A percentile compares a stretch with the other conserved stretches of the same genome.
These are phyloP conservation scores for Chrysolina americana DNA, from an alignment of 2,888 invertebrate species.

Conservation along the genomic window DNA sequence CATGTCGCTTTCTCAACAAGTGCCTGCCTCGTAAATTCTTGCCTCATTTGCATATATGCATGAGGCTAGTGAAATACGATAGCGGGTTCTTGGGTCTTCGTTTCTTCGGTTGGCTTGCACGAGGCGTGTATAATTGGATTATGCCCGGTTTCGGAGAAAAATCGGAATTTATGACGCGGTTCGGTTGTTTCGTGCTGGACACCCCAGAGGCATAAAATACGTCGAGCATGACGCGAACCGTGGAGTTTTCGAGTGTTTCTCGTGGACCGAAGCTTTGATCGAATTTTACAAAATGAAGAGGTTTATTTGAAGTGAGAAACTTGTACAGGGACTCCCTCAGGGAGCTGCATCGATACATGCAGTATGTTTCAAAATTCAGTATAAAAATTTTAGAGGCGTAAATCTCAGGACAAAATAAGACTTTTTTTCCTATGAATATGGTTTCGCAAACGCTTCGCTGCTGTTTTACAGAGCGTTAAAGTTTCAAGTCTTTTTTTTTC, in stretches of 20 bases:
- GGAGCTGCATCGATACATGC: too few species aligned
- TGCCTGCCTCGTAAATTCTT: slow-evolving; percentile 47
- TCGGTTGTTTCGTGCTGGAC: slow-evolving; percentile 8
- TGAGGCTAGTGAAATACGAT: slow-evolving; percentile 37
- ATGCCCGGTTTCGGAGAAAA: slow-evolving; percentile 17
- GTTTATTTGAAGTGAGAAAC: background rate
- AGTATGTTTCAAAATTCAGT: too few species aligned
- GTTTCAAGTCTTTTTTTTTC: too few species aligned
- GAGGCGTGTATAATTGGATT: slow-evolving; percentile 31
- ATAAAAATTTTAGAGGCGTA: too few species aligned
- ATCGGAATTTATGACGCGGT: slow-evolving; percentile 27
- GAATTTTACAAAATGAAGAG: background rate
- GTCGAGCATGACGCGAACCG: background rate
- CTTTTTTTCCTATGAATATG: too few species aligned
- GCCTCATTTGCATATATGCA: slow-evolving; percentile 48
- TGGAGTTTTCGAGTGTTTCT: background rate
- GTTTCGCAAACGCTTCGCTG: too few species aligned
- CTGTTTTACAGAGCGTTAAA: too few species aligned
- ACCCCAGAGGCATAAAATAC: background rate
- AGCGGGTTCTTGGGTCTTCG: slow-evolving; percentile 12
- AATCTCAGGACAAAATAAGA: too few species aligned
- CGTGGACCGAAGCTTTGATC: background rate
- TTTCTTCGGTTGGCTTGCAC: slow-evolving; percentile 14
- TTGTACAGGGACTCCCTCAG: too few species aligned
- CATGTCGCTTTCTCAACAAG: slow-evolving; percentile 52